Evolutionary conservation across 2,888 invertebrate species (phyloP).

Genomic region (Eustalomyia histrio): DNA sequence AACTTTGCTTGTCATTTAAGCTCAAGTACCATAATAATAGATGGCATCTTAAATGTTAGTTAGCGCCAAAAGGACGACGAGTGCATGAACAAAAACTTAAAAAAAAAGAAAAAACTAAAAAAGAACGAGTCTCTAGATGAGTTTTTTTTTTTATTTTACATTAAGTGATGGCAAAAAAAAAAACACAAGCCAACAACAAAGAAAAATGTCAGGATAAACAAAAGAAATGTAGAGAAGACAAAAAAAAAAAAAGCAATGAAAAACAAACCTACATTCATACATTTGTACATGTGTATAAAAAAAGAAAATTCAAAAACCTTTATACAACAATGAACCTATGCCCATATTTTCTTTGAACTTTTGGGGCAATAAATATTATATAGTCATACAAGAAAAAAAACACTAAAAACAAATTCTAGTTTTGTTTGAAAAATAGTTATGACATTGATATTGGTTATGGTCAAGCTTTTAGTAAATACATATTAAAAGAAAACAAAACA

Average conservation of each 20-base stretch:
- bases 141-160: neutral
- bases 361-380: neutral
- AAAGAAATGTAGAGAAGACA: conserved; percentile 7
- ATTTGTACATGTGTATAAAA: too few relatives aligned
- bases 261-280: too few relatives aligned
- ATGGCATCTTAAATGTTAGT: conserved; percentile 62
- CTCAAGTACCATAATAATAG: conserved; percentile 58
- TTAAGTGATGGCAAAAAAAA: conserved; percentile 9
- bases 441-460: conserved; percentile 55
- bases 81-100: conserved; percentile 22
- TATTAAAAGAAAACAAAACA: conserved; percentile 25
- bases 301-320: neutral
- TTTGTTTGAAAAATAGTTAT: conserved; percentile 3
- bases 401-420: conserved; percentile 3
- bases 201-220: conserved; percentile 16
- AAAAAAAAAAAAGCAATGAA: neutral
- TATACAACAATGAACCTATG: neutral
- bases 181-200: neutral
- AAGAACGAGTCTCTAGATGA: neutral
- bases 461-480: conserved; percentile 51
- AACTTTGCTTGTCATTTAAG: conserved; percentile 48
- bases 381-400: conserved; percentile 1
- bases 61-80: conserved; percentile 62
- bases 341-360: neutral
- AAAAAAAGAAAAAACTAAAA: conserved; percentile 16